phyloP scores from a whole-genome alignment of 2,113 vertebrate genomes.

The Colaptes auratus region DNA sequence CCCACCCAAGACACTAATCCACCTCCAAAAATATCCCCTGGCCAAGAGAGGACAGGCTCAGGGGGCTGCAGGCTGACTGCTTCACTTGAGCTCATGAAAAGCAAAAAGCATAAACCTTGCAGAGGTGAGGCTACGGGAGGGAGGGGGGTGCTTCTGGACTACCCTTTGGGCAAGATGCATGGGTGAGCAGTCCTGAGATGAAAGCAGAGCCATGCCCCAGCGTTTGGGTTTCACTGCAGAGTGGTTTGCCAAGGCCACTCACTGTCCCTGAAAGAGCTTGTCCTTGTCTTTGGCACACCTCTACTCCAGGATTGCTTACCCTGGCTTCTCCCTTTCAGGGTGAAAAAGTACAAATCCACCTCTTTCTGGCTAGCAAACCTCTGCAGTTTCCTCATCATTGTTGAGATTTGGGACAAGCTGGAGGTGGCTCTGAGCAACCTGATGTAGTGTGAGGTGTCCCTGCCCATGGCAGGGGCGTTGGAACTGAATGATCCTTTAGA shows the following conservation, averaged over 20 bases:
- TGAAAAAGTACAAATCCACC: neutral
- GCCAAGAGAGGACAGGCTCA: neutral
- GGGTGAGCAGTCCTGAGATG: neutral
- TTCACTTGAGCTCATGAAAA: neutral
- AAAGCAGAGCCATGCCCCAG: neutral
- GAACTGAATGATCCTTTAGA: no score
- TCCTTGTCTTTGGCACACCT: neutral
- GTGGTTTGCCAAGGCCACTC: neutral
- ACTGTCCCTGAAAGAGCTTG: neutral
- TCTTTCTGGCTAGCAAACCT: neutral
- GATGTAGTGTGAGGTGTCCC: no score
- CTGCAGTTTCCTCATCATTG: neutral
- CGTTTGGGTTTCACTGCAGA: neutral
- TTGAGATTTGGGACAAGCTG: neutral
- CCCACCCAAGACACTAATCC: neutral
- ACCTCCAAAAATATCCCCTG: neutral
- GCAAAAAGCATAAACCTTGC: accelerated
- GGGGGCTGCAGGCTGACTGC: neutral
- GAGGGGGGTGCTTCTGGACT: neutral
- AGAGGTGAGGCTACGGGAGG: neutral
- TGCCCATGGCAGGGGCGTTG: no score
- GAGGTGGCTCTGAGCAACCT: no score
- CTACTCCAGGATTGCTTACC: neutral
- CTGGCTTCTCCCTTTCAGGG: neutral
- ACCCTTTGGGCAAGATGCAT: neutral